Evolutionary conservation across 2,888 invertebrate species (phyloP).

Genomic region (Phanerotoma sp.): DNA sequence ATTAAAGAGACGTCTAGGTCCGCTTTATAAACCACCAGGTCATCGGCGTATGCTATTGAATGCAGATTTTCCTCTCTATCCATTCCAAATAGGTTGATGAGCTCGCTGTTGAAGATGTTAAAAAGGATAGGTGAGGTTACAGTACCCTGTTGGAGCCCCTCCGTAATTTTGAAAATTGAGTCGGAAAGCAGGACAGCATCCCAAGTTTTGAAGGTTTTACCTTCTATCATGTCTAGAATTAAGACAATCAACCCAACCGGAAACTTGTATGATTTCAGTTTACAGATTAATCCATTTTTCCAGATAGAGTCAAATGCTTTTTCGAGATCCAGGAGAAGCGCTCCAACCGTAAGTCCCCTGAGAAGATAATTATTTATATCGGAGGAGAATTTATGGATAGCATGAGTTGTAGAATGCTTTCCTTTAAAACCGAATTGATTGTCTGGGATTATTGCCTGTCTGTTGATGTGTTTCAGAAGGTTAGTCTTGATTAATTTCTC

Average conservation of each 20-base stretch:
- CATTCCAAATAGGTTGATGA: not conserved
- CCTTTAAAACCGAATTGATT: too few relatives aligned
- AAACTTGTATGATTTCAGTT: not conserved
- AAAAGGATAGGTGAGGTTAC: too few relatives aligned
- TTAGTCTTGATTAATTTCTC: too few relatives aligned
- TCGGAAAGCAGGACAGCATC: not conserved
- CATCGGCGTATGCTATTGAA: too few relatives aligned
- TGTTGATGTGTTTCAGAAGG: too few relatives aligned
- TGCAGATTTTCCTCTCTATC: not conserved
- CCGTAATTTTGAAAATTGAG: not conserved
- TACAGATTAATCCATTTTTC: not conserved
- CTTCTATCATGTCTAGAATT: not conserved
- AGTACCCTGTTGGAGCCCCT: too few relatives aligned
- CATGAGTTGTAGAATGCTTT: not conserved
- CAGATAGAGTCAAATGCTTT: not conserved
- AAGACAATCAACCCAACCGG: not conserved
- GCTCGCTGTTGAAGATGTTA: not conserved
- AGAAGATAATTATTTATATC: not conserved
- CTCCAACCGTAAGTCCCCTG: not conserved
- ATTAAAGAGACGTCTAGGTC: not conserved
- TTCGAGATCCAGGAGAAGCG: not conserved
- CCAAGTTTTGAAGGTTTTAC: not conserved
- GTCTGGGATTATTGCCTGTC: too few relatives aligned
- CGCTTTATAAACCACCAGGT: not conserved
- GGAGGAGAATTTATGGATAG: not conserved